Evolutionary conservation across 2,113 vertebrate species (phyloP).

Genomic region (Grallaria varia): DNA sequence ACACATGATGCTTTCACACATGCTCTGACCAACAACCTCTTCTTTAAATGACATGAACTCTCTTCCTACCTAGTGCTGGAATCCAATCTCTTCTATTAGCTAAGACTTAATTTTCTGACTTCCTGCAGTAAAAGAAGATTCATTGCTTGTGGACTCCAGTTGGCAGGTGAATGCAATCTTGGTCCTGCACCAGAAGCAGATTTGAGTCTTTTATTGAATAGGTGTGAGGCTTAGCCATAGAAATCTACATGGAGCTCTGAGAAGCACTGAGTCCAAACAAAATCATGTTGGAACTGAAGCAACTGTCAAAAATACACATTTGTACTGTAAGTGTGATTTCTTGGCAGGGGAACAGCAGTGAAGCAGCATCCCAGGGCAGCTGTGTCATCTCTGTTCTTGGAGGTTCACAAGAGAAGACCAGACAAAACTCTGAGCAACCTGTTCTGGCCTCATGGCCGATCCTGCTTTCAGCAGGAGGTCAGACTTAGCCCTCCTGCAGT

Average conservation of each 20-base stretch:
- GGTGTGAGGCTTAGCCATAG: background rate
- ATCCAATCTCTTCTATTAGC: background rate
- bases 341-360: background rate
- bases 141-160: background rate
- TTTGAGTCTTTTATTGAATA: background rate
- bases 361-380: background rate
- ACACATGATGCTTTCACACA: background rate
- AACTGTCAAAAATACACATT: background rate
- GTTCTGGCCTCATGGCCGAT: background rate
- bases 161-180: background rate
- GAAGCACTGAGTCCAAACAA: background rate
- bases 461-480: background rate
- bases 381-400: background rate
- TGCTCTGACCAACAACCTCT: background rate
- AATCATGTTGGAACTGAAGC: background rate
- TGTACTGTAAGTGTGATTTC: background rate
- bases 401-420: background rate
- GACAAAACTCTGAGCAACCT: background rate
- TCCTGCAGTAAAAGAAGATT: background rate
- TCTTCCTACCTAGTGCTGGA: background rate
- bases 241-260: background rate
- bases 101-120: background rate
- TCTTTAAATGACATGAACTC: background rate
- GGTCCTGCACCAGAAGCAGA: background rate
- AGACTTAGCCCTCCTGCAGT: background rate